phyloP scores from a whole-genome alignment of 2,113 vertebrate genomes.

The Camelus bactrianus region DNA sequence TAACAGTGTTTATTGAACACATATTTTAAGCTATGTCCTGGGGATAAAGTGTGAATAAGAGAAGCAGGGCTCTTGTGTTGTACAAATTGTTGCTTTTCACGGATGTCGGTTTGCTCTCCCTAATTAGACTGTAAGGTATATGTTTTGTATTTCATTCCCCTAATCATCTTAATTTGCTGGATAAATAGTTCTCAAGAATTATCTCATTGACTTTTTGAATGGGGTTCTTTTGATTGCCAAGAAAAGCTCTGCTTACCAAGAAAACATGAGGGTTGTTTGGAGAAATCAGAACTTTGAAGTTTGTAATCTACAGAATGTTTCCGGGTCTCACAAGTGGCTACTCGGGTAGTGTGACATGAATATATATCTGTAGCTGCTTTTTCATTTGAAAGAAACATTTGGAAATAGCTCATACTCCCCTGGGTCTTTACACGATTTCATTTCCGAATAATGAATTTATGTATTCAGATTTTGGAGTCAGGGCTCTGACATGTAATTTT shows the following conservation, averaged over 20 bases:
- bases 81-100: neutral
- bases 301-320: neutral
- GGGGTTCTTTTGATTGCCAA: conserved; percentile 23
- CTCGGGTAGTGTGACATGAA: neutral
- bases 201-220: conserved; percentile 58
- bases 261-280: conserved; percentile 28
- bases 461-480: conserved; percentile 31
- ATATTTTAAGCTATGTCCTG: neutral
- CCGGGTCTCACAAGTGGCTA: neutral
- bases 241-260: neutral
- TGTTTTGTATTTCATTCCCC: neutral
- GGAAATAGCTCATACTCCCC: conserved; percentile 6
- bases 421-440: conserved; percentile 29
- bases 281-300: conserved; percentile 12
- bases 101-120: conserved; percentile 17
- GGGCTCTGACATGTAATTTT: conserved; percentile 28
- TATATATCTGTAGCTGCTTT: neutral
- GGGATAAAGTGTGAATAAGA: neutral
- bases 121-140: neutral
- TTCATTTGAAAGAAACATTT: conserved; percentile 51
- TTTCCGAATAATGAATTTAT: conserved; percentile 55
- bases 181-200: conserved; percentile 47
- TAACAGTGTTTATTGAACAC: neutral
- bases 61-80: neutral
- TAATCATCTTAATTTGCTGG: neutral